Conservation (phyloP, 2,797 vertebrate species). For the Thamnophis elegans region DNA sequence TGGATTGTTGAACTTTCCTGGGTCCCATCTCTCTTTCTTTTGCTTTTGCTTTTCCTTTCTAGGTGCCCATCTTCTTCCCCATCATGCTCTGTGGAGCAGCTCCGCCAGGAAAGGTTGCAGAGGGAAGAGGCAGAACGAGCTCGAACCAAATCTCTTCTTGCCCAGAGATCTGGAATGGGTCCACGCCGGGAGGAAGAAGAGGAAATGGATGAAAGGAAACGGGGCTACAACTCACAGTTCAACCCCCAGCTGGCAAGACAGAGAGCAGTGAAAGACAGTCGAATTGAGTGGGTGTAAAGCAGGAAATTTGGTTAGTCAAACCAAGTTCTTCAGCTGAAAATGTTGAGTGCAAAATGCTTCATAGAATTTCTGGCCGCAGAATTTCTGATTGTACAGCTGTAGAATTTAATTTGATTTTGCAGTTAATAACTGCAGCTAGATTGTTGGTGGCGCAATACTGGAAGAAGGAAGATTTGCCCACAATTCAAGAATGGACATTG, state of each 20-base stretch:
- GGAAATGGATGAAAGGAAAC: slow-evolving; percentile 73
- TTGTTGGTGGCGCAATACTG: too few species aligned
- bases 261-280: slow-evolving; percentile 39
- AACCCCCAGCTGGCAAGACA: slow-evolving; percentile 84
- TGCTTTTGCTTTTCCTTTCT: accelerated
- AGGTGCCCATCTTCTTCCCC: slow-evolving; percentile 57
- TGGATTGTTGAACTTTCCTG: background rate
- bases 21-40: background rate
- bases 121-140: slow-evolving; percentile 78
- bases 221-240: slow-evolving; percentile 85
- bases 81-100: slow-evolving; percentile 72
- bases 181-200: slow-evolving; percentile 62
- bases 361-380: background rate
- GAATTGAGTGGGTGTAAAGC: background rate
- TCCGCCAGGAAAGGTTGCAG: slow-evolving; percentile 80
- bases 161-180: slow-evolving; percentile 58
- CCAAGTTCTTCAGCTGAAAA: background rate
- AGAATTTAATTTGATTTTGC: too few species aligned
- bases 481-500: too few species aligned
- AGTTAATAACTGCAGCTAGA: too few species aligned
- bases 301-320: background rate
- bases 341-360: background rate
- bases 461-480: too few species aligned
- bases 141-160: slow-evolving; percentile 59
- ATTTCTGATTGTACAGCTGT: too few species aligned